Evolutionary conservation across 2,797 vertebrate genomes (phyloP).

Genomic region (Lagocephalus sceleratus): DNA sequence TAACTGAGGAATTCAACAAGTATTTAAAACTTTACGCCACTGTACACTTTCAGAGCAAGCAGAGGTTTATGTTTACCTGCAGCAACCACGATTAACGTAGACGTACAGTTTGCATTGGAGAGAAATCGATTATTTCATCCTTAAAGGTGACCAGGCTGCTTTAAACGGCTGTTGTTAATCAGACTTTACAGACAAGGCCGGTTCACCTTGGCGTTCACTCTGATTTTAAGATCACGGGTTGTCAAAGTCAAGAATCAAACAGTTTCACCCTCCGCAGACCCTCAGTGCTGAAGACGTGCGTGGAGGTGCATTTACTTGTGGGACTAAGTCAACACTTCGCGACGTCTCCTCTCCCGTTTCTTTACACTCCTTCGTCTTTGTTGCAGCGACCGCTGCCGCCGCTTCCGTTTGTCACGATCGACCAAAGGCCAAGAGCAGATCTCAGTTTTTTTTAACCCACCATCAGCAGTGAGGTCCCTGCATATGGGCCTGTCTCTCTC

Average conservation of each 20-base stretch:
- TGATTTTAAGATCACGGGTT: too few relatives aligned
- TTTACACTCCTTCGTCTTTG: slow-evolving; percentile 41
- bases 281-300: slow-evolving; percentile 64
- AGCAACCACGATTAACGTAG: too few relatives aligned
- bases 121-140: too few relatives aligned
- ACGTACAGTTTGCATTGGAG: too few relatives aligned
- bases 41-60: slow-evolving; percentile 8
- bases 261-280: slow-evolving; percentile 33
- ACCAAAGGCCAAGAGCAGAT: slow-evolving; percentile 83
- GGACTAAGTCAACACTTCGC: slow-evolving; percentile 51
- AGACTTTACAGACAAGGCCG: too few relatives aligned
- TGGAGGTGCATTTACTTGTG: slow-evolving; percentile 79
- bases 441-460: slow-evolving; percentile 64
- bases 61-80: too few relatives aligned
- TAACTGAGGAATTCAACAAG: slow-evolving; percentile 7
- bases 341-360: slow-evolving; percentile 19
- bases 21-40: slow-evolving; percentile 49
- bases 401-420: slow-evolving; percentile 80
- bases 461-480: slow-evolving; percentile 42
- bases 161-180: too few relatives aligned
- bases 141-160: too few relatives aligned
- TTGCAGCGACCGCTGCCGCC: slow-evolving; percentile 74
- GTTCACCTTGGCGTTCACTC: too few relatives aligned
- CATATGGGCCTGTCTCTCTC: slow-evolving; percentile 22
- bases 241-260: background rate